Percentiles rank a stretch among this genome's conserved stretches.
phyloP scores from a whole-genome alignment of 2,113 vertebrate genomes.

The Stomatorhinus ivindoensis region DNA sequence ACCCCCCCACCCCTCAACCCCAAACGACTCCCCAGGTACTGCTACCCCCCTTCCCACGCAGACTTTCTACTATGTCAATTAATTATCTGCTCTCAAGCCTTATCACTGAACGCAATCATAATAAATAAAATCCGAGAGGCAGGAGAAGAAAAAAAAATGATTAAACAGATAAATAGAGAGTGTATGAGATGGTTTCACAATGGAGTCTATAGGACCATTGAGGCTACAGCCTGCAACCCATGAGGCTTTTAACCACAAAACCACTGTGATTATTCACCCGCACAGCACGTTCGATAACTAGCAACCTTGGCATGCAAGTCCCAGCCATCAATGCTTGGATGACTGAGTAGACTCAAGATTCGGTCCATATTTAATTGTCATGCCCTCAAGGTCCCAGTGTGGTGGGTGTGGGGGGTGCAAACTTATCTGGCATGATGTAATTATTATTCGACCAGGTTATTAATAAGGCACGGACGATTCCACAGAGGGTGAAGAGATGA shows the following conservation, averaged over 20 bases:
- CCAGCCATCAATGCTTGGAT: constrained; percentile 45
- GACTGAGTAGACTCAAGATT: constrained; percentile 39
- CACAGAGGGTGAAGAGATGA: not conserved
- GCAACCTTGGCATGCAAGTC: constrained; percentile 43
- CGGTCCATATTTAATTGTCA: constrained; percentile 41
- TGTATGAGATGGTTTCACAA: not conserved
- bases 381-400: constrained; percentile 39
- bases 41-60: constrained; percentile 28
- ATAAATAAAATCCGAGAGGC: constrained; percentile 2
- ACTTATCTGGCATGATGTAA: constrained; percentile 54
- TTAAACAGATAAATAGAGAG: constrained; percentile 1
- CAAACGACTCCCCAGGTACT: constrained; percentile 14
- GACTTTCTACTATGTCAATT: constrained; percentile 26
- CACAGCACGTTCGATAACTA: constrained; percentile 41
- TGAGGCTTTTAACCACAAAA: constrained; percentile 37
- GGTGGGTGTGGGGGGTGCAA: constrained; percentile 31
- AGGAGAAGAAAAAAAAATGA: not conserved
- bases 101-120: constrained; percentile 46
- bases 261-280: constrained; percentile 21
- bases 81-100: constrained; percentile 44
- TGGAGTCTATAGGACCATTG: not conserved
- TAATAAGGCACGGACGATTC: constrained; percentile 41
- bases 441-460: constrained; percentile 48
- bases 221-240: constrained; percentile 3
- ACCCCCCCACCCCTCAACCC: not conserved